Evolutionary conservation across 2,113 vertebrate species (phyloP), one percentile per base, ranked within the genome.

Genomic region (Peromyscus maniculatus): DNA sequence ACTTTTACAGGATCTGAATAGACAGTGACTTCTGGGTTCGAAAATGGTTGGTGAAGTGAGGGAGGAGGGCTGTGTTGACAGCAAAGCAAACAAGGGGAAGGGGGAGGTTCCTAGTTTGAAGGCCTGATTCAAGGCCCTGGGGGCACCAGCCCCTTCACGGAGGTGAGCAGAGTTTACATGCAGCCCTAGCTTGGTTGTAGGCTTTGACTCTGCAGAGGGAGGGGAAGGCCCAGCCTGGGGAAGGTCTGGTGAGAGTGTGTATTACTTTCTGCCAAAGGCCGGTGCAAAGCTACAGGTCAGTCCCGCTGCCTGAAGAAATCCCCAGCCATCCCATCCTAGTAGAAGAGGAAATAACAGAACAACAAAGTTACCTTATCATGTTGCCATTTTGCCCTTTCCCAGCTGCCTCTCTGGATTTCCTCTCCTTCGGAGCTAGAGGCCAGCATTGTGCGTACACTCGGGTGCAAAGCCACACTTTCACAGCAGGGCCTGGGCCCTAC

Each of bases 11-110:
- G 55, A n/a, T 78, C 82, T 62, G 87, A 97, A 83, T 83, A 97
- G 90, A 97, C 96, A 97, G 96, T 97, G 97, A 92, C 90, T 80
- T 96, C 91, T 90, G 95, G 97, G 83, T 97, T 96, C 75, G 59
- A 71, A 94, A 87, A 89, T 89, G n/a, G 46, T 28, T 91, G 84
- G 82, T 87, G 92, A 95, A 71, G 80, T 84, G 62, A 75, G 21
- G 75, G 92, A 95, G 92, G 95, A 94, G 78, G 62, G 12, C 71
- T 96, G 67, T 69, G 82, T 72, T 88, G 97, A 95, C 78, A 77
- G 46, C 26, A 39, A 72, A 90, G 39, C 84, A 55, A 7, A 24
- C 46, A 67, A 43, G 28, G 33, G 82, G 55, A 64, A 67, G 72
- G n/a, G 17, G 31, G n/a, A 87, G 55, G 31, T 87, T 75, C 89